Evolutionary conservation across 23 tunicate genomes (phyloP).

Genomic region (Trididemnum clinides): DNA sequence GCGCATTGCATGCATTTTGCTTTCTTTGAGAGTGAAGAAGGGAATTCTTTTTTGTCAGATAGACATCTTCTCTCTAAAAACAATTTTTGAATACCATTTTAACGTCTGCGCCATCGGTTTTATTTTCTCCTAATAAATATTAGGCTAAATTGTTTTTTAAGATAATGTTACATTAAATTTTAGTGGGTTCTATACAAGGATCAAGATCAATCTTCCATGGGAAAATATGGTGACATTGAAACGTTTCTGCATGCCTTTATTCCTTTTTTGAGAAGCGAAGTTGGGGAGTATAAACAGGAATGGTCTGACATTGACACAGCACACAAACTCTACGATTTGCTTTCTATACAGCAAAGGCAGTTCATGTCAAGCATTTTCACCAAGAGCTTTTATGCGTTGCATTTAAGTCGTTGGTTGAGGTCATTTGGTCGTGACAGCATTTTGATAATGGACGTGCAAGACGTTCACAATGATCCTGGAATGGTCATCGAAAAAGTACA

Average conservation of each 20-base stretch:
- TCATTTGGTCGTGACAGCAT: not conserved
- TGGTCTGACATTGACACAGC: not conserved
- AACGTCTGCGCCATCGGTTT: too few relatives aligned
- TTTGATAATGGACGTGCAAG: constrained; percentile 10
- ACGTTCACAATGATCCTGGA: constrained; percentile 23
- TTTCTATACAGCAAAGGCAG: not conserved
- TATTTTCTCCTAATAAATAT: too few relatives aligned
- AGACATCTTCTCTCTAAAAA: too few relatives aligned
- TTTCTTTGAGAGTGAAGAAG: too few relatives aligned
- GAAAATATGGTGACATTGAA: not conserved
- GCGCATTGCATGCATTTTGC: too few relatives aligned
- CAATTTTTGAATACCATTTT: too few relatives aligned
- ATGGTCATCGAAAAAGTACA: constrained; percentile 39
- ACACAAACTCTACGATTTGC: not conserved
- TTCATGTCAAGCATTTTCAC: constrained; percentile 14
- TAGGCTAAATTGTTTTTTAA: too few relatives aligned
- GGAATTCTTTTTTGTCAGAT: too few relatives aligned
- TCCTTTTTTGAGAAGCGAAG: not conserved
- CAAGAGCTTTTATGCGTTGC: constrained; percentile 43
- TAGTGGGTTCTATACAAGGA: too few relatives aligned
- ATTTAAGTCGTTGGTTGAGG: constrained; percentile 24
- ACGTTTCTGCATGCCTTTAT: not conserved
- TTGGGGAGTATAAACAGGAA: not conserved
- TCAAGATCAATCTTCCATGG: too few relatives aligned
- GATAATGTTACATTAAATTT: too few relatives aligned